Percentiles rank a stretch among this genome's conserved stretches.
Conservation (phyloP, 2,113 vertebrate species). For the Neodon shergylaensis region DNA sequence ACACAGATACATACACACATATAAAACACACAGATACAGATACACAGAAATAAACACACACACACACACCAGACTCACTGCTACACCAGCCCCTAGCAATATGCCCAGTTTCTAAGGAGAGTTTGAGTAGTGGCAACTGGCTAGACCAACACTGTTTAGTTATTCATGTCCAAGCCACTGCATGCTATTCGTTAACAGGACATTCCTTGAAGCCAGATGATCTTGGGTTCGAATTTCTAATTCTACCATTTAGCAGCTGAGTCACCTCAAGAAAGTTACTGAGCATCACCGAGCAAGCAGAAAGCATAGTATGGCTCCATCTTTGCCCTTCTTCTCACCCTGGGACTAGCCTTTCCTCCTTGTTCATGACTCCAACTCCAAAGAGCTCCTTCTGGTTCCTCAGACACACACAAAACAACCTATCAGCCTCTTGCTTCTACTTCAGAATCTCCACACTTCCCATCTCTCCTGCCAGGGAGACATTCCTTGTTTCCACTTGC, state of each 20-base stretch:
- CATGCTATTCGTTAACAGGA: background rate
- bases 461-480: background rate
- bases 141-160: background rate
- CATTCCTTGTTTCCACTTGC: background rate
- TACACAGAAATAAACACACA: background rate
- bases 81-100: no score
- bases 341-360: background rate
- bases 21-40: background rate
- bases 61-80: background rate
- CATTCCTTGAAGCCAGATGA: background rate
- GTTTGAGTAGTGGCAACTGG: background rate
- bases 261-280: background rate
- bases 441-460: background rate
- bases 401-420: background rate
- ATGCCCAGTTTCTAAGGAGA: background rate
- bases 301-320: background rate
- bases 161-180: background rate
- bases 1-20: background rate
- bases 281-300: slow-evolving; percentile 12
- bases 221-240: background rate
- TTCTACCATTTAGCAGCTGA: background rate
- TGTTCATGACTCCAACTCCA: background rate
- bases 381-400: background rate
- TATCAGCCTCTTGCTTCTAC: background rate
- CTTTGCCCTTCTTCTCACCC: background rate